Conservation (phyloP, 2,113 vertebrate species). For the Hoplias malabaricus region DNA sequence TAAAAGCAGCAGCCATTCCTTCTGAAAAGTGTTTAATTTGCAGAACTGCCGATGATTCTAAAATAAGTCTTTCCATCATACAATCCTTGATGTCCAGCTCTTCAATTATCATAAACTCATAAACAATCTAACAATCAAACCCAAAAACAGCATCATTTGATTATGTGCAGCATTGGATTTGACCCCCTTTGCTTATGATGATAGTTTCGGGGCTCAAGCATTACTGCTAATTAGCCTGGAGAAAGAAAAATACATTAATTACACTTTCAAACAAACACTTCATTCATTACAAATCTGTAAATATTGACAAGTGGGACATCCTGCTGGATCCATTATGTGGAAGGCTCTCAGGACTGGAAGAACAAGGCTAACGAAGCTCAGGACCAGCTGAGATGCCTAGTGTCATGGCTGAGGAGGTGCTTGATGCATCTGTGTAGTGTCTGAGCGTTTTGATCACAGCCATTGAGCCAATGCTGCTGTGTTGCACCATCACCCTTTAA, state of each 20-base stretch:
- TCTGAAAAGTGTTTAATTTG: no score
- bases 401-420: not conserved
- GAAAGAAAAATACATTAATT: conserved; percentile 17
- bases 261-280: conserved; percentile 37
- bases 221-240: conserved; percentile 18
- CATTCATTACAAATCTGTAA: conserved; percentile 36
- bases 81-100: not conserved
- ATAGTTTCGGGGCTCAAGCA: not conserved
- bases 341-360: conserved; percentile 12
- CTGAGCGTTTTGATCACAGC: not conserved
- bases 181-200: not conserved
- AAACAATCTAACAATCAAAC: not conserved
- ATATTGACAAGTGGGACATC: conserved; percentile 39
- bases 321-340: conserved; percentile 9
- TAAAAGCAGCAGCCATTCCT: no score
- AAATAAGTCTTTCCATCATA: not conserved
- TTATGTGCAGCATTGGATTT: not conserved
- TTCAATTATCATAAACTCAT: not conserved
- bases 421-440: conserved; percentile 17
- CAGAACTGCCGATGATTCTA: no score
- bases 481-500: conserved; percentile 33
- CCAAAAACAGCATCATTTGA: not conserved
- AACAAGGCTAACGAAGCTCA: conserved; percentile 36
- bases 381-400: not conserved
- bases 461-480: not conserved